Conservation (phyloP, 2,113 vertebrate species). For the Columba janthina region DNA sequence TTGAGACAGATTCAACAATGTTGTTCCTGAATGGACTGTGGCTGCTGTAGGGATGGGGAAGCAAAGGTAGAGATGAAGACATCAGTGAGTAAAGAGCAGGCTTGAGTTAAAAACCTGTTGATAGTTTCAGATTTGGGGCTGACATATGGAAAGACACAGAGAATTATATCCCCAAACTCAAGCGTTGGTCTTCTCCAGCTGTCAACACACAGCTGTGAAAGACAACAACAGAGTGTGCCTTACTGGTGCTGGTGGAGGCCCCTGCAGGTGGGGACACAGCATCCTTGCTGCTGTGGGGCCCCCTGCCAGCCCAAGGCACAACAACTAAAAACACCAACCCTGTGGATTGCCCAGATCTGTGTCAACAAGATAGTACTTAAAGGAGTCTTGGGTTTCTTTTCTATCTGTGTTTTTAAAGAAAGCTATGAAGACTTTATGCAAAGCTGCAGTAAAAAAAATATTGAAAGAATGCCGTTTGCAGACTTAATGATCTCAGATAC, state of each 20-base stretch:
- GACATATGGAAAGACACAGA: neutral
- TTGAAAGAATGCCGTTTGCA: neutral
- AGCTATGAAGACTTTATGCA: neutral
- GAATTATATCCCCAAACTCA: neutral
- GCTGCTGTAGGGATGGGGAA: neutral
- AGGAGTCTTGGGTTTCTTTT: neutral
- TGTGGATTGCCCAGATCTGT: neutral
- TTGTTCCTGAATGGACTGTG: neutral
- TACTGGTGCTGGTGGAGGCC: accelerated
- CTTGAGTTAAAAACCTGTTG: neutral
- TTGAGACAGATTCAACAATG: accelerated
- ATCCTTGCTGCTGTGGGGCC: neutral
- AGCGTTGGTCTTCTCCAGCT: neutral
- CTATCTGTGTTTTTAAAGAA: neutral
- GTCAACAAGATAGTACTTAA: neutral
- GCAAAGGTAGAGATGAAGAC: neutral
- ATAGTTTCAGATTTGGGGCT: neutral
- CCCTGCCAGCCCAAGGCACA: neutral
- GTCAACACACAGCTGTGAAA: neutral
- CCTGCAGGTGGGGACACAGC: accelerated
- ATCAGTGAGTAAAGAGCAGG: neutral
- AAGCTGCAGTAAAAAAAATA: neutral
- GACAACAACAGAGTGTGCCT: accelerated
- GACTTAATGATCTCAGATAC: neutral
- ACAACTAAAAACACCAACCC: neutral